Base-by-base conservation (phyloP, 2,113 vertebrate genomes). In the cattle (Bos taurus) region DNA sequence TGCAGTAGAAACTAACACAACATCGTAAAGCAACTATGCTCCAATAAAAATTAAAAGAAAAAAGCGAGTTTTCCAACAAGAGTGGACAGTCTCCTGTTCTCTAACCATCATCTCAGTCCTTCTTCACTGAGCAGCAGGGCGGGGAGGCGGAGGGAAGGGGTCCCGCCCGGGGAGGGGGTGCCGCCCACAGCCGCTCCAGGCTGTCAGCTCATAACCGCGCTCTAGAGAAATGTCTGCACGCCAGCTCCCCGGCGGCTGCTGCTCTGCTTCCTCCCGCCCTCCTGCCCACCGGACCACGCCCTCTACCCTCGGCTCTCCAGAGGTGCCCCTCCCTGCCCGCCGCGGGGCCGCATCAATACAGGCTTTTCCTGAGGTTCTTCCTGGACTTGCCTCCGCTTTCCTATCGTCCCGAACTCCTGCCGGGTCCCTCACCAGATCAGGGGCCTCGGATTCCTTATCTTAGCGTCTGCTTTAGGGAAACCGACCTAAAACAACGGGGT, bases 341-440 rank as follows among this genome's bases (percentile, higher is more conserved):
- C 10, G 0, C 4, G 0, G n/a, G 28, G n/a, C 0, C 17, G 7
- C 36, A 54, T 10, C 17, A 17, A 12, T 7, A 25, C 9, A 40
- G 52, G 64, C 25, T 36, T 60, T 0, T 46, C 40, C n/a, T 23
- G 33, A 50, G 54, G 40, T 54, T 82, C 60, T 80, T 6, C 48
- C 5, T 3, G 33, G 16, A 46, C 12, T 7, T 16, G 71, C 14
- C 19, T 40, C 28, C 15, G 19, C n/a, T 16, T 26, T 56, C 21
- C 3, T 10, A 6, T 6, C 33, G n/a, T 71, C 46, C 9, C 30
- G 19, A 2, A 23, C 5, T 81, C 59, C 43, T 19, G 89, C 54
- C 9, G 23, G 54, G 30, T 36, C 10, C 28, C 36, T 25, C 13
- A 57, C 9, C 15, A 46, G 46, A 33, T 52, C 6, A 28, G 2